Conservation (phyloP, 2,113 vertebrate genomes). For the Gambusia affinis region DNA sequence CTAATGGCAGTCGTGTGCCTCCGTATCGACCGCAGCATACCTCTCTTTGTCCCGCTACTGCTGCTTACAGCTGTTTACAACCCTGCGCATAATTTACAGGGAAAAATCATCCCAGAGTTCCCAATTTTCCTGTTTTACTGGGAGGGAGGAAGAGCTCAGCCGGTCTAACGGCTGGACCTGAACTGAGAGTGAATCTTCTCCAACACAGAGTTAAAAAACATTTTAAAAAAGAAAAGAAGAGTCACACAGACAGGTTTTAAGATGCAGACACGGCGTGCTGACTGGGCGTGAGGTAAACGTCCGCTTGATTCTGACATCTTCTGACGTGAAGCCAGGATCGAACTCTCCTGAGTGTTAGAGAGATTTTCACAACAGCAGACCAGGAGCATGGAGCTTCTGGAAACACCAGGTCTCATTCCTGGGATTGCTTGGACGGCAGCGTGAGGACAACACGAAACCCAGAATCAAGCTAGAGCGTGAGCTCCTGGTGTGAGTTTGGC, state of each 20-base stretch:
- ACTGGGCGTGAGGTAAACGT: constrained; percentile 41
- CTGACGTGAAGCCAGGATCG: constrained; percentile 14
- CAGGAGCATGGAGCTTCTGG: constrained; percentile 34
- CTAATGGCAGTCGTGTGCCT: constrained; percentile 58
- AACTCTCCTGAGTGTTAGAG: constrained; percentile 9
- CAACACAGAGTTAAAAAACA: constrained; percentile 40
- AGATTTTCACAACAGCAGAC: constrained; percentile 28
- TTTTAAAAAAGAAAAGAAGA: constrained; percentile 31
- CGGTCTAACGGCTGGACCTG: constrained; percentile 18
- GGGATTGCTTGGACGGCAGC: constrained; percentile 39
- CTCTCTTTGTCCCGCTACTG: constrained; percentile 52
- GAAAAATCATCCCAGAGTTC: constrained; percentile 52
- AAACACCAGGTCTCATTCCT: constrained; percentile 23
- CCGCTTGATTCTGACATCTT: constrained; percentile 17
- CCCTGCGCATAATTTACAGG: constrained; percentile 51
- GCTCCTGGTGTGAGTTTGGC: background rate
- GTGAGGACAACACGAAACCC: background rate
- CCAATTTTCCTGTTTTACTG: constrained; percentile 56
- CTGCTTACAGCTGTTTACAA: constrained; percentile 45
- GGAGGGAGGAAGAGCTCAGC: background rate
- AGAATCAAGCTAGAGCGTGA: background rate
- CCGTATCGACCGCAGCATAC: constrained; percentile 55
- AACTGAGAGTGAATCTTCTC: constrained; percentile 14
- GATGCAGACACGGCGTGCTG: constrained; percentile 35
- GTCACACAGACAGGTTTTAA: constrained; percentile 38